Base-by-base conservation (phyloP, 2,888 invertebrate genomes). In the Rhyacophila evoluta region DNA sequence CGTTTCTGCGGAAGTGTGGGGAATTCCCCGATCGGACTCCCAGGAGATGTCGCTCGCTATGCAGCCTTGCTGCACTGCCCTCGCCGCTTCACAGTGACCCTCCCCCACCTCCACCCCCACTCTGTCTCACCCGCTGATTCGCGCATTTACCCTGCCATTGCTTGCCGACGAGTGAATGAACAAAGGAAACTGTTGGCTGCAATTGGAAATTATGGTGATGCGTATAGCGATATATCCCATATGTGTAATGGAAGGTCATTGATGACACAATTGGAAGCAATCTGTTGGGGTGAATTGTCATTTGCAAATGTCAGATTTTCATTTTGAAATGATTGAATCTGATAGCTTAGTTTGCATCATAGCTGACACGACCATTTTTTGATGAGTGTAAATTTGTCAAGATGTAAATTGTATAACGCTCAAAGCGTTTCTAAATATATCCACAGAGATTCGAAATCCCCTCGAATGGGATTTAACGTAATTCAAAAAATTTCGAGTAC, bases 11-110 rank as follows among this genome's bases (percentile, higher is more conserved):
- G 68, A 33, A 36, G 69, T 69, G 28, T 37, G 68, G 75, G 55
- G 55, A 55, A 55, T 55, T 55, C 25, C 41, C 67, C 39, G 33
- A 29, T 39, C 29, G 15, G 89, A 89, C 88, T 86, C 88, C 88
- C 89, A 19, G 41, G 25, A 89, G 85, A 84, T 88, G 88, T 87
- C 89, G 89, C 86, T 89, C 89, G 85, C 89, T 89, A 85, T 89
- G 89, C 89, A 89, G 89, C 85, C 90, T 89, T 88, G 89, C 88
- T 77, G 82, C 75, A 27, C 80, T 77, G 77, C 82, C 73, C 77
- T 76, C 71, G 69, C 81, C 68, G 77, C 79, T 71, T 38, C 77
- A 11, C 82, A 82, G 77, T 82, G 82, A 82, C 82, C 77, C 70
- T 19, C 41, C 68, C 73, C 39, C 70, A 15, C 71, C 72, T 74